Conservation (phyloP, 2,797 vertebrate genomes). For the Echeneis naucrates region DNA sequence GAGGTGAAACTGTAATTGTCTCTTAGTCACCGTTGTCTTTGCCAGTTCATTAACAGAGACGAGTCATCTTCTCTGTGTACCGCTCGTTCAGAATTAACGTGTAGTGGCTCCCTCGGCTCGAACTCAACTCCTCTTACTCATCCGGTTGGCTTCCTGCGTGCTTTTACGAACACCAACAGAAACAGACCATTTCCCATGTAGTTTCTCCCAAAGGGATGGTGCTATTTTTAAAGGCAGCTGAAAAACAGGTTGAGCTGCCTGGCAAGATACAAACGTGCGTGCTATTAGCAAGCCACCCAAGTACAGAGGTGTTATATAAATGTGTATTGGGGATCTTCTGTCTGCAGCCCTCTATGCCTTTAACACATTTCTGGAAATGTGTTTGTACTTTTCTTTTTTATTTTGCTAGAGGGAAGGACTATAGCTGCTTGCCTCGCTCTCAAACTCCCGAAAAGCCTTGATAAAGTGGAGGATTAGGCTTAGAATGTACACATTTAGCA, state of each 20-base stretch:
- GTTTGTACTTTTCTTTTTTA: neutral
- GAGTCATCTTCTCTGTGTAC: constrained; percentile 21
- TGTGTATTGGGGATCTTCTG: constrained; percentile 10
- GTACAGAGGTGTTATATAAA: constrained; percentile 12
- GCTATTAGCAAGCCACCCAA: constrained; percentile 27
- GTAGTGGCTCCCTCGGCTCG: constrained; percentile 4
- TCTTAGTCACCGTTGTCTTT: constrained; percentile 16
- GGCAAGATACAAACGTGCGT: constrained; percentile 31
- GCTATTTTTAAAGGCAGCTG: constrained; percentile 52
- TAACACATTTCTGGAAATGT: neutral
- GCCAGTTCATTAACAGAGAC: constrained; percentile 40
- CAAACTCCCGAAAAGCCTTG: neutral
- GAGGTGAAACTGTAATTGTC: constrained; percentile 6
- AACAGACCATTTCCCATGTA: constrained; percentile 49
- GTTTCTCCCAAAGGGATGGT: constrained; percentile 31
- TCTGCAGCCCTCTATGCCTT: constrained; percentile 1
- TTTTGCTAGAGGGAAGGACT: neutral
- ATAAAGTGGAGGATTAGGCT: constrained; percentile 6
- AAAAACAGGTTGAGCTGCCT: constrained; percentile 48
- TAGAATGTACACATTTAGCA: constrained; percentile 10
- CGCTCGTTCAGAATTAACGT: constrained; percentile 18
- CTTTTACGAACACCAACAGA: constrained; percentile 44
- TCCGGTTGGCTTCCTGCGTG: constrained; percentile 33
- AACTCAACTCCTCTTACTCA: constrained; percentile 34
- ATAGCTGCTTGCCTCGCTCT: neutral